Base-by-base conservation (phyloP, 2,888 invertebrate genomes). In the Drosophila lacicola region DNA sequence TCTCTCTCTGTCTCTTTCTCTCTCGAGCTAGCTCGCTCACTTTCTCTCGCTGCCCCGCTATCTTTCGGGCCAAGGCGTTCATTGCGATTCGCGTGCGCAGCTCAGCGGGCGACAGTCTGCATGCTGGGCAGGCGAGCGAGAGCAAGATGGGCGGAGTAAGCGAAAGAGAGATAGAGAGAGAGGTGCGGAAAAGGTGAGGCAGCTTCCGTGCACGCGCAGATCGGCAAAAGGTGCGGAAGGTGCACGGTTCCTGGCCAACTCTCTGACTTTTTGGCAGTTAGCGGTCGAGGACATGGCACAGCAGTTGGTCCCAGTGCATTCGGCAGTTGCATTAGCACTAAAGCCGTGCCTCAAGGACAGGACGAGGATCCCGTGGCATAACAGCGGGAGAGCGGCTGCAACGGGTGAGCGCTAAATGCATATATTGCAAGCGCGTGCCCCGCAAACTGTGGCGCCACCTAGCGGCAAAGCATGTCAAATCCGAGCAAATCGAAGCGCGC, bases 191-290 rank as follows among this genome's bases (percentile, higher is more conserved):
- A 44, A 60, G 70, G 70, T 47, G n/a, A 19, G 37, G 13, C 67
- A 64, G 88, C 82, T 82, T 88, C 82, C 54, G 82, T 82, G 82
- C 82, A 88, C 82, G 89, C 82, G 86, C 63, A 50, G 50, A 64
- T 4, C 53, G 8, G 50, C 58, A n/a, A 33, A 55, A 44, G 54
- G 44, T n/a, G 39, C 11, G 21, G 66, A 76, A 60, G 65, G 68
- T 67, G 57, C 51, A 39, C 63, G 47, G 47, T 51, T 70, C 53
- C 64, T 37, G 41, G 39, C 39, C 53, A 54, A 65, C 21, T 57
- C 47, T 19, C 67, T 69, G 78, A 70, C 79, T 74, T 66, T 64
- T 63, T 39, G 65, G 45, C 67, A 51, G 62, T 74, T 81, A 42
- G 33, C 13, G 21, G 62, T 67, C 64, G 72, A 83, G 84, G 87